Conservation (phyloP, 1,140 invertebrate genomes). For the Microplitis demolitor region DNA sequence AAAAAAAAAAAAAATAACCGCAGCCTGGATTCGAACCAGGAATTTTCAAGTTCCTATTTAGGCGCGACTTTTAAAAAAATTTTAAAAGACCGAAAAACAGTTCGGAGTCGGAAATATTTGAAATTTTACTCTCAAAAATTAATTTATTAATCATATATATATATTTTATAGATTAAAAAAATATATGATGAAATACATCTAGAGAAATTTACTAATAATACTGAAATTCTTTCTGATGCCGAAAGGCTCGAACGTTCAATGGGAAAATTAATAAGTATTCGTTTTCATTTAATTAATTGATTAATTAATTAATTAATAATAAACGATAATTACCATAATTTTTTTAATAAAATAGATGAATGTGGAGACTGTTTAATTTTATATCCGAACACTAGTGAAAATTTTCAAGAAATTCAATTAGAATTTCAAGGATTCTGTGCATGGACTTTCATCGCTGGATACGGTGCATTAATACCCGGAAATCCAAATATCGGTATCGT, state of each 20-base stretch:
- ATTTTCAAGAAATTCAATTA: constrained; percentile 58
- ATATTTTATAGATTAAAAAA: constrained; percentile 39
- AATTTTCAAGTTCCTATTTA: no score
- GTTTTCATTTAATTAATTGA: no score
- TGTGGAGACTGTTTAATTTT: constrained; percentile 53
- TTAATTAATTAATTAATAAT: no score
- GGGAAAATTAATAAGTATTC: constrained; percentile 54
- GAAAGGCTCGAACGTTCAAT: constrained; percentile 57
- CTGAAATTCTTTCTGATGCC: constrained; percentile 56
- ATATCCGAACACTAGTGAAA: constrained; percentile 48
- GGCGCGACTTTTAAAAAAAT: no score
- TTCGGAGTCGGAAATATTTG: no score
- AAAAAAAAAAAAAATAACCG: no score
- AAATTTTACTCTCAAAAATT: no score
- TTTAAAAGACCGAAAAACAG: no score
- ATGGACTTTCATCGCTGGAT: constrained; percentile 63
- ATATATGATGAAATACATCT: constrained; percentile 48
- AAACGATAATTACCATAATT: no score
- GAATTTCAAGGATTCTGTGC: constrained; percentile 73
- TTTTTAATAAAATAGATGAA: constrained; percentile 31
- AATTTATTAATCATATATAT: no score
- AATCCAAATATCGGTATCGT: constrained; percentile 70
- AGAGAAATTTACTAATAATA: constrained; percentile 40
- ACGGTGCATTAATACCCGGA: constrained; percentile 68
- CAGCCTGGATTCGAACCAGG: no score